phyloP scores from a whole-genome alignment of 1,140 invertebrate species.

The Pantala flavescens region DNA sequence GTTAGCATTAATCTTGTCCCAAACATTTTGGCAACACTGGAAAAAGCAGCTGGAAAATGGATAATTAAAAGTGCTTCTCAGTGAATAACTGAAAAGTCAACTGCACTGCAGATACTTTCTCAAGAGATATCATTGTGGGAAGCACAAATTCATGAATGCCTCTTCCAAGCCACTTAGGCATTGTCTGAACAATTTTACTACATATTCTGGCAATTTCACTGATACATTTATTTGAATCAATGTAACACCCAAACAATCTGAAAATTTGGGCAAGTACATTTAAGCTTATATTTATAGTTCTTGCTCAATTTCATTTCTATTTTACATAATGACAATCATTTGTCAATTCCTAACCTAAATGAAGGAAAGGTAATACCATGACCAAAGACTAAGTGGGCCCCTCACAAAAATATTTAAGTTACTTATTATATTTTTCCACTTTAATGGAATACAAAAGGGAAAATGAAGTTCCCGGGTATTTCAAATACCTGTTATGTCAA shows the following conservation, averaged over 20 bases:
- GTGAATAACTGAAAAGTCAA: constrained; percentile 10
- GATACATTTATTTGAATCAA: constrained; percentile 8
- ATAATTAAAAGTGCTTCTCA: constrained; percentile 10
- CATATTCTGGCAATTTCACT: constrained; percentile 9
- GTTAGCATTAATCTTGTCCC: constrained; percentile 6
- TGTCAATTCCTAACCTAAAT: constrained; percentile 15
- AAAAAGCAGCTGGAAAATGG: constrained; percentile 9
- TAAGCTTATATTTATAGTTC: constrained; percentile 18
- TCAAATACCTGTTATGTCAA: constrained; percentile 11
- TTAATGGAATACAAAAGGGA: constrained; percentile 7
- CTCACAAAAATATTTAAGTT: constrained; percentile 15
- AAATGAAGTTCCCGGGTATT: constrained; percentile 9
- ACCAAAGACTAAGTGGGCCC: constrained; percentile 12
- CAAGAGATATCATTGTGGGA: constrained; percentile 1
- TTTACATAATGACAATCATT: constrained; percentile 15
- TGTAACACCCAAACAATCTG: constrained; percentile 5
- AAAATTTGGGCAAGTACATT: constrained; percentile 14
- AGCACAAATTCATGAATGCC: constrained; percentile 5
- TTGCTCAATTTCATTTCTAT: constrained; percentile 16
- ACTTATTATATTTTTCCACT: background rate
- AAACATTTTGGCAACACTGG: background rate
- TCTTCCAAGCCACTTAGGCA: constrained; percentile 7
- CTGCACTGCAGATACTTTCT: background rate
- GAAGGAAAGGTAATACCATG: constrained; percentile 15
- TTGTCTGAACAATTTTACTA: background rate